Percentiles rank a stretch among this genome's conserved stretches.
These are phyloP conservation scores for Parazoanthus darwini DNA, from an alignment of 92 coral and sea anemone species.

Conservation along the genomic window DNA sequence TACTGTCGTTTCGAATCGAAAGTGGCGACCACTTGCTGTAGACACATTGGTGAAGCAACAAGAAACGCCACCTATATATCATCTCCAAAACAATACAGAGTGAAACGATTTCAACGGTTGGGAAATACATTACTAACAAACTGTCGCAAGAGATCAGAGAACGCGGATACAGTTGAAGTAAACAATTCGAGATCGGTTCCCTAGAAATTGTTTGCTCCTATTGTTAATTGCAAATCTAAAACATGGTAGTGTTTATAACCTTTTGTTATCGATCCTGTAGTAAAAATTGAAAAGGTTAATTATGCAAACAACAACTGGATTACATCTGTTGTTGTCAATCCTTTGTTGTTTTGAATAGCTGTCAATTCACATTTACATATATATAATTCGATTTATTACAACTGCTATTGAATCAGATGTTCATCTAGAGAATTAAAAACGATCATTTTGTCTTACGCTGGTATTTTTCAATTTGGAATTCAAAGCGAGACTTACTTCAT, in stretches of 20 bases:
- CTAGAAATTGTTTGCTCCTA: not conserved
- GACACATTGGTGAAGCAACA: not conserved
- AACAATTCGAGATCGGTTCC: not conserved
- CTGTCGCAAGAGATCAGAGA: not conserved
- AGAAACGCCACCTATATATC: slow-evolving; percentile 10
- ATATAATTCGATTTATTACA: too few species aligned
- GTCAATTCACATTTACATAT: too few species aligned
- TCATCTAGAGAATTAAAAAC: not conserved
- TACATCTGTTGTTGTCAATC: too few species aligned
- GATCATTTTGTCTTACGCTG: slow-evolving; percentile 4
- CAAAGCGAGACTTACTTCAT: too few species aligned
- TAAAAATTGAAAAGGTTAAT: not conserved
- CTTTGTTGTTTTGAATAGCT: too few species aligned
- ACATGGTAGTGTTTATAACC: not conserved
- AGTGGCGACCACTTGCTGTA: not conserved
- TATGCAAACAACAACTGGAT: too few species aligned
- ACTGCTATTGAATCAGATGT: too few species aligned
- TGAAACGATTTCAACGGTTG: not conserved
- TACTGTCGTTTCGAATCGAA: not conserved
- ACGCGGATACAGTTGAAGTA: not conserved
- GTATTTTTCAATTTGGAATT: not conserved
- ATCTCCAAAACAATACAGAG: slow-evolving; percentile 1
- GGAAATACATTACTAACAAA: not conserved
- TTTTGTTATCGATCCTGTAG: slow-evolving; percentile 1
- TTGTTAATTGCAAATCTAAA: not conserved